Evolutionary conservation across 1,140 invertebrate genomes (phyloP), one percentile per base, ranked within the genome.

Genomic region (Bombus confusus): DNA sequence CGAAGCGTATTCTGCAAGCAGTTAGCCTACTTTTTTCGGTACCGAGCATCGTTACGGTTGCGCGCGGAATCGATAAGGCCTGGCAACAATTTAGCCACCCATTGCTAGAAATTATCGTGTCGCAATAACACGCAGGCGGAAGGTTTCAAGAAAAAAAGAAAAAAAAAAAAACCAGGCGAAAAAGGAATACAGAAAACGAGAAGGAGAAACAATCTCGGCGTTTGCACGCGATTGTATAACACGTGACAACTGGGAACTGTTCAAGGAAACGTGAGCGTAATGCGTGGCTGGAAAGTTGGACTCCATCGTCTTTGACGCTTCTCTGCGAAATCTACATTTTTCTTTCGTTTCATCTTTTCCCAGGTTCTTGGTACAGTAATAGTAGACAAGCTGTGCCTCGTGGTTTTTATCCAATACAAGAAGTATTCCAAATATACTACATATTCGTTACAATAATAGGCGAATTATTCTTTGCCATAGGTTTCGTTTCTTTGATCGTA

Each of bases 11-110:
- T 76, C 72, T 43, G 74, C 64, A 68, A 69, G 74, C 81, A 66
- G 81, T 83, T 83, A 83, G 43, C 82, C 82, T 83, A 78, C 41
- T 83, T 83, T 83, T 52, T 78, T 69, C 64, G 74, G 12, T 47
- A 66, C 22, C 8, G 62, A 41, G 59, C 64, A 78, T 59, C 76
- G 74, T 68, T 77, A 64, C 37, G 62, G 43, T 47, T 9, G 47
- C 64, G n/a, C 72, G 1, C 43, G 13, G n/a, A 83, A 83, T 83
- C 82, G 74, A 83, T 83, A 69, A 69, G 59, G 8, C 12, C 39
- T 41, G 43, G 34, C 73, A 47, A 77, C 74, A 68, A 78, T 83
- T 77, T 66, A 41, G 74, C 69, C 34, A 64, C 68, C 15, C 73
- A 85, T 80, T 39, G 68, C 68, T 52, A 52, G 43, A 85, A 69